Evolutionary conservation across 2,888 invertebrate species (phyloP).

Genomic region (Apamea sordens): DNA sequence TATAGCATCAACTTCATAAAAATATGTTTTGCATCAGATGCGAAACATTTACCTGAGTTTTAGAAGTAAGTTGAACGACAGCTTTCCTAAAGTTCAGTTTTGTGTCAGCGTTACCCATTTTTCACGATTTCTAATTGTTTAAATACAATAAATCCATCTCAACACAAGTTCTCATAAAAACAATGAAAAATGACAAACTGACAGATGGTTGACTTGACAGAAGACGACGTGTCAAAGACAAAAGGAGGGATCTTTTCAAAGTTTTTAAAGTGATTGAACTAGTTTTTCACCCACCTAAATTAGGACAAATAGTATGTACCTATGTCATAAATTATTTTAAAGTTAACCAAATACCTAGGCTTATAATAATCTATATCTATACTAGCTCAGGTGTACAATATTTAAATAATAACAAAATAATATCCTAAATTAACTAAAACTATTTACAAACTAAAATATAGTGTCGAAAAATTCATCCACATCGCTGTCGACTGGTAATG

Average conservation of each 20-base stretch:
- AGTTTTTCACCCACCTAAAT: not conserved
- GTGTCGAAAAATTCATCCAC: too few relatives aligned
- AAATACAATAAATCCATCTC: conserved; percentile 81
- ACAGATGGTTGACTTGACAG: conserved; percentile 51
- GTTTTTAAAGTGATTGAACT: not conserved
- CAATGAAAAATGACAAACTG: conserved; percentile 72
- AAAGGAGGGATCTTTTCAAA: not conserved
- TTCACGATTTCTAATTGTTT: conserved; percentile 70
- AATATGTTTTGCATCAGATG: conserved; percentile 51
- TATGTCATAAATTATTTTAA: too few relatives aligned
- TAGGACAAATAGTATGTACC: not conserved
- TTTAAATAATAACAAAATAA: too few relatives aligned
- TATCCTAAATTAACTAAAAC: too few relatives aligned
- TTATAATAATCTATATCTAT: too few relatives aligned
- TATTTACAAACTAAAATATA: too few relatives aligned
- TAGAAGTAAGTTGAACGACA: conserved; percentile 98
- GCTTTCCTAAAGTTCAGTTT: conserved; percentile 99
- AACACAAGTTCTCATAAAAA: conserved; percentile 77
- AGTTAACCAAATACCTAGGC: too few relatives aligned
- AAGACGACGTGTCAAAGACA: conserved; percentile 72
- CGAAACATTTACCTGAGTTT: conserved; percentile 94
- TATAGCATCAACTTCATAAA: conserved; percentile 48
- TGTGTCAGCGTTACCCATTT: conserved; percentile 99
- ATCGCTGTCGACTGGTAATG: too few relatives aligned
- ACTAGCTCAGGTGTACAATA: too few relatives aligned